Percentiles rank a stretch among this genome's conserved stretches.
These are phyloP conservation scores for Eristalinus aeneus DNA, from an alignment of 2,888 invertebrate genomes.

Conservation along the genomic window DNA sequence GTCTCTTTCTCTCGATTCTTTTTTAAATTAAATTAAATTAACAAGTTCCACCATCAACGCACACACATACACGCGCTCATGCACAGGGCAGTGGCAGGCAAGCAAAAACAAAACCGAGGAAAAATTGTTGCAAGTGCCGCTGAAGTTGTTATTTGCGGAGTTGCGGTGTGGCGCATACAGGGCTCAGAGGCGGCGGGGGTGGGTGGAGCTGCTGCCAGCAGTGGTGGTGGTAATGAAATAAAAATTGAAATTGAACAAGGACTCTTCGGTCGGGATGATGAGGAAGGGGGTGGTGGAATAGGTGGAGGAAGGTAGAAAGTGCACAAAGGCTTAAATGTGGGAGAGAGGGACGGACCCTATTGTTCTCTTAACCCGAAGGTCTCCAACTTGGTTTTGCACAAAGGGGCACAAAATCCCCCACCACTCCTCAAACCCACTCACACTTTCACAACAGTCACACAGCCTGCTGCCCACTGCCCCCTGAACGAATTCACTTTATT, in stretches of 20 bases:
- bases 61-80: slow-evolving; percentile 9
- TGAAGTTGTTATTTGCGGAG: slow-evolving; percentile 45
- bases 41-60: slow-evolving; percentile 56
- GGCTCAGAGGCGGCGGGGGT: background rate
- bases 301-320: slow-evolving; percentile 37
- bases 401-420: background rate
- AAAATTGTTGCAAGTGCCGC: slow-evolving; percentile 40
- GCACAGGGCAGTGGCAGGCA: background rate
- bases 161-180: slow-evolving; percentile 14
- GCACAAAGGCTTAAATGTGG: slow-evolving; percentile 58
- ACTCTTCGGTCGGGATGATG: background rate
- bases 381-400: slow-evolving; percentile 21
- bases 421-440: background rate
- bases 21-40: slow-evolving; percentile 70
- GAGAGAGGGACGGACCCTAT: slow-evolving; percentile 55
- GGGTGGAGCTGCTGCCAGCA: background rate
- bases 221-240: slow-evolving; percentile 65
- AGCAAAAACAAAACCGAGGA: background rate
- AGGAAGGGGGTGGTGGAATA: background rate
- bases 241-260: slow-evolving; percentile 68
- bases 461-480: background rate
- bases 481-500: slow-evolving; percentile 50
- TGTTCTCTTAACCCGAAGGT: slow-evolving; percentile 57
- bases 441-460: background rate
- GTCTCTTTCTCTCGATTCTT: slow-evolving; percentile 23